These are phyloP conservation scores for Mesocentrotus franciscanus DNA, from an alignment of 53 echinoderm and acorn worm species.

Conservation along the genomic window DNA sequence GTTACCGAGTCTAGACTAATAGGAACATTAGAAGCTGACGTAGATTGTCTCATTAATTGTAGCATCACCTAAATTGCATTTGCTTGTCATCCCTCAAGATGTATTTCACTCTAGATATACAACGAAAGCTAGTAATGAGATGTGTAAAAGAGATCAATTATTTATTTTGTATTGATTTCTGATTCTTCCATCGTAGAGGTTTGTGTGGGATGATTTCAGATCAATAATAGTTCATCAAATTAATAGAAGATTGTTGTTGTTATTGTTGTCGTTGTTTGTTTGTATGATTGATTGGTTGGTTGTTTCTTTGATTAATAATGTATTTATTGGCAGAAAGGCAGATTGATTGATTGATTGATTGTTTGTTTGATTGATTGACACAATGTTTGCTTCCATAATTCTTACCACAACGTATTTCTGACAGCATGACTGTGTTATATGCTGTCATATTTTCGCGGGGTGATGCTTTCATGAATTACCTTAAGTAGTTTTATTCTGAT, in stretches of 20 bases:
- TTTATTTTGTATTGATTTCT: background rate
- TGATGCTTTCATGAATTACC: too few species aligned
- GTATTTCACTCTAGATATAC: background rate
- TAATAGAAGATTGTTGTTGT: too few species aligned
- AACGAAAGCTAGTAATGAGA: too few species aligned
- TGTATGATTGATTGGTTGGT: background rate
- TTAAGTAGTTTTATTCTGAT: too few species aligned
- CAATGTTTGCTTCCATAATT: too few species aligned
- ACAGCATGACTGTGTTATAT: too few species aligned
- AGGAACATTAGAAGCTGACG: conserved; percentile 33
- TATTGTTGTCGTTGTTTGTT: background rate
- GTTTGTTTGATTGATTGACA: background rate
- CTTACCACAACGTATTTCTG: too few species aligned
- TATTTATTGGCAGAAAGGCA: background rate
- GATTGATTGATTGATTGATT: background rate
- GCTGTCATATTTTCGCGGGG: too few species aligned
- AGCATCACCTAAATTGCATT: background rate
- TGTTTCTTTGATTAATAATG: background rate
- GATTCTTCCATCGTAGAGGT: background rate
- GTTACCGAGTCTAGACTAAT: conserved; percentile 1
- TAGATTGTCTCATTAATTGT: background rate
- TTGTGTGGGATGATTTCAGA: too few species aligned
- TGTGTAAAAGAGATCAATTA: too few species aligned
- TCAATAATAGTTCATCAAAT: too few species aligned
- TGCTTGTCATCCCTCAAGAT: background rate